These are phyloP conservation scores for Podocnemis expansa DNA, from an alignment of 2,113 vertebrate genomes.

Conservation along the genomic window DNA sequence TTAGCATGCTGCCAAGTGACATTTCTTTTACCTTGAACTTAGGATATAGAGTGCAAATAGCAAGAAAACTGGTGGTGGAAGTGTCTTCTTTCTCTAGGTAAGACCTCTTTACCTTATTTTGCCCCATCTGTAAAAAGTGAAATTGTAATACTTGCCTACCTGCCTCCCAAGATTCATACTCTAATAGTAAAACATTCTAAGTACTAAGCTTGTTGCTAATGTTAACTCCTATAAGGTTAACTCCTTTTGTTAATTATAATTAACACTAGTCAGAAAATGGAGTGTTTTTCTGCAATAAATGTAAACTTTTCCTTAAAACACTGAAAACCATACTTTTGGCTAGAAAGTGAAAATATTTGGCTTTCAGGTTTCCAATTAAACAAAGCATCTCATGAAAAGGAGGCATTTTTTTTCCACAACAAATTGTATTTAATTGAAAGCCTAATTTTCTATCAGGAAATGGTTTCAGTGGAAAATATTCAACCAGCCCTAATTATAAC, in stretches of 20 bases:
- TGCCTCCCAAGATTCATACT: not conserved
- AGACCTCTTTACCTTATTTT: not conserved
- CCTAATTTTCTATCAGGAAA: not conserved
- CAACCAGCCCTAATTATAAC: not conserved
- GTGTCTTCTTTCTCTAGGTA: not conserved
- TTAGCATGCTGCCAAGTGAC: not conserved
- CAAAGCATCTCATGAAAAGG: not conserved
- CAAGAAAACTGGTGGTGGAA: not conserved
- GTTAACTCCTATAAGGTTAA: constrained; percentile 11
- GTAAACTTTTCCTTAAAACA: not conserved
- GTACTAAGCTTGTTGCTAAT: not conserved
- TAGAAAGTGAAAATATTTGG: not conserved
- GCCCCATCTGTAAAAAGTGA: not conserved
- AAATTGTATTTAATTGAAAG: not conserved
- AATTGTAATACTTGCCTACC: not conserved
- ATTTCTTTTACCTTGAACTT: not conserved
- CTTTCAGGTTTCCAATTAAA: not conserved
- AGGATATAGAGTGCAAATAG: not conserved
- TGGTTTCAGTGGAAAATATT: not conserved
- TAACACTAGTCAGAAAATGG: not conserved
- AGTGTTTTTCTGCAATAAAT: not conserved
- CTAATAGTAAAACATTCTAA: not conserved
- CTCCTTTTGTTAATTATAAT: constrained; percentile 31
- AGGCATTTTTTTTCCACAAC: not conserved
- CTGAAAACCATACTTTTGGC: constrained; percentile 1